Evolutionary conservation across 2,888 invertebrate species (phyloP).

Genomic region (Hemicrepidius hirtus): DNA sequence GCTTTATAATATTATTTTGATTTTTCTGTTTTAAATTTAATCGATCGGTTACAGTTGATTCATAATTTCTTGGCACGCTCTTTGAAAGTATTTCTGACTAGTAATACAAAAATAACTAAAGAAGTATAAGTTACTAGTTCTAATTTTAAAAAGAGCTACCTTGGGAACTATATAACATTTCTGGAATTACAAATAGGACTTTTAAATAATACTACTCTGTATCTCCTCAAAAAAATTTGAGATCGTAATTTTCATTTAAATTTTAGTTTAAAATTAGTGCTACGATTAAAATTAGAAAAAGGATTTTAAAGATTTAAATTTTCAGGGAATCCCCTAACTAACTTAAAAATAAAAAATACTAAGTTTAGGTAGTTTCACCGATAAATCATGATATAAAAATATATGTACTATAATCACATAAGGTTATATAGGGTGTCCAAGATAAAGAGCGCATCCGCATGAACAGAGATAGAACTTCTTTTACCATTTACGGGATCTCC

Average conservation of each 20-base stretch:
- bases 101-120: slow-evolving; percentile 20
- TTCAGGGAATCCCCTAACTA: neutral
- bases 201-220: slow-evolving; percentile 1
- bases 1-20: too few species aligned
- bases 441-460: too few species aligned
- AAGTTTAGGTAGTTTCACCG: neutral
- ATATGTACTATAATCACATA: slow-evolving; percentile 8
- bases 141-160: neutral
- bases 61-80: slow-evolving; percentile 16
- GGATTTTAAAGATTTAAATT: too few species aligned
- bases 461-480: too few species aligned
- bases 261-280: too few species aligned
- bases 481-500: too few species aligned
- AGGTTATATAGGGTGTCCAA: too few species aligned
- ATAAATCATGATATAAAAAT: neutral
- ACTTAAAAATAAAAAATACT: neutral
- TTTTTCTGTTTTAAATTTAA: neutral
- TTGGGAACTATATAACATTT: neutral
- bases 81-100: slow-evolving; percentile 18
- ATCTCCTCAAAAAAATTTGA: slow-evolving; percentile 4
- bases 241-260: slow-evolving; percentile 9
- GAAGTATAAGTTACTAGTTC: neutral
- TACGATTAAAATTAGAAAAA: too few species aligned
- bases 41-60: neutral
- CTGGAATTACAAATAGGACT: neutral